Conservation (phyloP, 1,140 invertebrate genomes). For the Heliconius melpomene region DNA sequence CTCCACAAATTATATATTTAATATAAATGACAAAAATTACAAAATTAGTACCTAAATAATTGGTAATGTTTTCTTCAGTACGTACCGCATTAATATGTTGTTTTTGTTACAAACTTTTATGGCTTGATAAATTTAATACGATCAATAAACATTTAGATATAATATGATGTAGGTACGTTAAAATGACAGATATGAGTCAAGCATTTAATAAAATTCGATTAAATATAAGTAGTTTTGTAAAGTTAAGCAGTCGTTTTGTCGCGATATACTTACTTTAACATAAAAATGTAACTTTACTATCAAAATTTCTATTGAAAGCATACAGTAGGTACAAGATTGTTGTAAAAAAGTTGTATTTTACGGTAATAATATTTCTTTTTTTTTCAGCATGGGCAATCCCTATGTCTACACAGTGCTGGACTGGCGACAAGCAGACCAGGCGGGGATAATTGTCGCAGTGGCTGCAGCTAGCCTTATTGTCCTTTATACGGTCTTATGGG, state of each 20-base stretch:
- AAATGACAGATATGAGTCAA: neutral
- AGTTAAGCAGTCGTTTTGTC: no score
- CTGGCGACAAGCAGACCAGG: conserved; percentile 81
- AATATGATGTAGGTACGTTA: no score
- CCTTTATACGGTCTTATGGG: conserved; percentile 55
- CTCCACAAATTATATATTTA: no score
- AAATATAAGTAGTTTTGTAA: neutral
- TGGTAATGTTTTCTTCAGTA: neutral
- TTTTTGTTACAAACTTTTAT: neutral
- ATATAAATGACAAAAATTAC: no score
- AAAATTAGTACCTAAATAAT: no score
- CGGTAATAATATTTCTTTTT: neutral
- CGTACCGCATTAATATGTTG: neutral
- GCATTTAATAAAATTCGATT: neutral
- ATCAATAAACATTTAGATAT: conserved; percentile 1
- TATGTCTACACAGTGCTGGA: conserved; percentile 87
- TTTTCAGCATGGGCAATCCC: conserved; percentile 82
- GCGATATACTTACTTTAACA: no score
- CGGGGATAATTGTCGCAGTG: conserved; percentile 77
- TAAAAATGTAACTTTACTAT: no score
- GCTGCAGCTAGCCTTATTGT: conserved; percentile 80
- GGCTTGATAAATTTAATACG: neutral
- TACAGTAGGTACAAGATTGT: no score
- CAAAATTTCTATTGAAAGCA: no score
- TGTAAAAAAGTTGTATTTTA: neutral